A percentile compares a stretch with the other conserved stretches of the same genome.
Evolutionary conservation across 2,113 vertebrate genomes (phyloP).

Genomic region (Calypte anna): DNA sequence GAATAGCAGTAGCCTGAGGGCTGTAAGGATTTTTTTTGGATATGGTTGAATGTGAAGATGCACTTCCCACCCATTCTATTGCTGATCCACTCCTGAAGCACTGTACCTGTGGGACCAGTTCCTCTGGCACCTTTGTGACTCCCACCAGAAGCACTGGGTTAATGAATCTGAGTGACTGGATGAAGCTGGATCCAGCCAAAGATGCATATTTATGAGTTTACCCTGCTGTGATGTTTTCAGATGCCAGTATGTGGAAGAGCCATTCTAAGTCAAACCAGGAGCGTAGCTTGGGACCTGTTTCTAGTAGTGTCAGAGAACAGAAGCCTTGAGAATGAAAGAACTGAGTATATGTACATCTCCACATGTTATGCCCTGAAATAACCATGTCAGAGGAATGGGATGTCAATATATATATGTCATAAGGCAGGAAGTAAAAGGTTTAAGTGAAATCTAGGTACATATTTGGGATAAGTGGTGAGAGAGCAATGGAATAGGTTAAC

Average conservation of each 20-base stretch:
- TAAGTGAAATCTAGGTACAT: not conserved
- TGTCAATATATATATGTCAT: not conserved
- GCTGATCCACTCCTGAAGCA: not conserved
- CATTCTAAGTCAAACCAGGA: not conserved
- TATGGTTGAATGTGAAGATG: not conserved
- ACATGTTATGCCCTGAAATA: not conserved
- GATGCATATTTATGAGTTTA: accelerated
- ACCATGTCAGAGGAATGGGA: accelerated
- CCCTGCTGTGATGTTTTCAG: not conserved
- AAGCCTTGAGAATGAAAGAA: not conserved
- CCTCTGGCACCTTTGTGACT: not conserved
- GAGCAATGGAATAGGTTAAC: not conserved
- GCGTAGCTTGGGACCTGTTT: not conserved
- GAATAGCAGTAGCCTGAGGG: not conserved
- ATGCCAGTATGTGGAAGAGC: accelerated
- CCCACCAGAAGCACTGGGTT: not conserved
- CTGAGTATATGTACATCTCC: not conserved
- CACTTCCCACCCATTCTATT: not conserved
- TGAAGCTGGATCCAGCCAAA: not conserved
- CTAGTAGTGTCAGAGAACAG: not conserved
- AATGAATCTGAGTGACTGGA: not conserved
- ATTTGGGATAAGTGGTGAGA: not conserved
- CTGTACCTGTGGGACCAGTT: not conserved
- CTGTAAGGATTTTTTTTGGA: not conserved
- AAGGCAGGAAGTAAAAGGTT: not conserved